These are phyloP conservation scores for Euwallacea similis DNA, from an alignment of 1,140 invertebrate species.

Conservation along the genomic window DNA sequence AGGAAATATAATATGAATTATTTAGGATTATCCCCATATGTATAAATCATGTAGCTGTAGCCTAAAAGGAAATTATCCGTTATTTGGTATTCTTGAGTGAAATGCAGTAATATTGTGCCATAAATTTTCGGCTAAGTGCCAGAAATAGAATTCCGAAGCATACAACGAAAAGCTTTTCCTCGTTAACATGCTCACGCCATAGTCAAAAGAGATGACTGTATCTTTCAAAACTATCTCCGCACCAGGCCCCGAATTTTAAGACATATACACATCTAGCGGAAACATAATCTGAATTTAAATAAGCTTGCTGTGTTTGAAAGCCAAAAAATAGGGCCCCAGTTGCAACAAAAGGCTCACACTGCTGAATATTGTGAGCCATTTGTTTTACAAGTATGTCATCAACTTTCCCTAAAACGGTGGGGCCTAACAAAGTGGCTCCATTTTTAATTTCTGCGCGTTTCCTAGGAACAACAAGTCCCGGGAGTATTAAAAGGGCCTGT, in stretches of 20 bases:
- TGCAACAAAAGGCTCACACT: not conserved
- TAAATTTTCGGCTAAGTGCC: not conserved
- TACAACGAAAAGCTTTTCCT: constrained; percentile 19
- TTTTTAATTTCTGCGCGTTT: too few species aligned
- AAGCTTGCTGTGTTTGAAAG: not conserved
- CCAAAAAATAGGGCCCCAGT: not conserved
- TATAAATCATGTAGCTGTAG: too few species aligned
- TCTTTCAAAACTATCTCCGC: constrained; percentile 9
- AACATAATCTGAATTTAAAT: not conserved
- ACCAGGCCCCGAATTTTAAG: constrained; percentile 4
- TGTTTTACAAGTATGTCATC: not conserved
- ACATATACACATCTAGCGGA: not conserved
- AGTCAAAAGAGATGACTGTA: not conserved
- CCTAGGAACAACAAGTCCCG: not conserved
- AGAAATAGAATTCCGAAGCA: not conserved
- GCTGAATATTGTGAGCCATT: not conserved
- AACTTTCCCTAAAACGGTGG: not conserved
- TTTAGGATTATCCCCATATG: too few species aligned
- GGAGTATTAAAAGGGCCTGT: not conserved
- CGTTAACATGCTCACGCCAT: constrained; percentile 6
- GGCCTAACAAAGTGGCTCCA: not conserved
- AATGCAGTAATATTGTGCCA: not conserved
- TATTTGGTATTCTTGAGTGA: too few species aligned
- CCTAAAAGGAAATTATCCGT: too few species aligned
- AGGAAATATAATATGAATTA: not conserved